Evolutionary conservation across 2,113 vertebrate species (phyloP).

Genomic region (Lepidothrix coronata): DNA sequence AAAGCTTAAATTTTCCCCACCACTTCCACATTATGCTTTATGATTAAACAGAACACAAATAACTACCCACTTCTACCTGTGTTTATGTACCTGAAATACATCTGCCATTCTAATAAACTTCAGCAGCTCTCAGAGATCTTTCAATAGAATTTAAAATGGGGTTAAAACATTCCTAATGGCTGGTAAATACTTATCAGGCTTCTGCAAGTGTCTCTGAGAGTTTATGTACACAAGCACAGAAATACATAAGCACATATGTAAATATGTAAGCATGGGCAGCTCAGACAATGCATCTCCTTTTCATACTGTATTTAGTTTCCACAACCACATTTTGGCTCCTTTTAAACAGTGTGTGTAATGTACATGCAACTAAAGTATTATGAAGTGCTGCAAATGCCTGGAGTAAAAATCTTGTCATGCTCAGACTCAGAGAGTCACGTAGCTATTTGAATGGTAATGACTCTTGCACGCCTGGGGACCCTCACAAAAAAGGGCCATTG

Average conservation of each 20-base stretch:
- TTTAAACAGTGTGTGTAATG: not conserved
- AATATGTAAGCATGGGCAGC: not conserved
- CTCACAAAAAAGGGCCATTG: not conserved
- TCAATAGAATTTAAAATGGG: not conserved
- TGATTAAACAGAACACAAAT: not conserved
- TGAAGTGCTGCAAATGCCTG: not conserved
- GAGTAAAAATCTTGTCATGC: not conserved
- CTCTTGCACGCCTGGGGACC: not conserved
- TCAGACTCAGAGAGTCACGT: not conserved
- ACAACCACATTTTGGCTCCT: not conserved
- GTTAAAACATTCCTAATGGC: not conserved
- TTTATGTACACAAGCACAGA: not conserved
- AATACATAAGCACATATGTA: not conserved
- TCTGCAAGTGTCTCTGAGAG: not conserved
- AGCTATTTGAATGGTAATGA: not conserved
- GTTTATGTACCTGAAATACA: not conserved
- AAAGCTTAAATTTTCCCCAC: not conserved
- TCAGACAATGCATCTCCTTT: not conserved
- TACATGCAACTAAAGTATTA: not conserved
- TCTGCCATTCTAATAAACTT: not conserved
- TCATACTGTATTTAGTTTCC: not conserved
- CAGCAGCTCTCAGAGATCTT: not conserved
- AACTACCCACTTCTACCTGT: not conserved
- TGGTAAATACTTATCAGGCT: not conserved
- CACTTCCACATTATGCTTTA: not conserved